Evolutionary conservation across 2,797 vertebrate species (phyloP).

Genomic region (Limosa lapponica): DNA sequence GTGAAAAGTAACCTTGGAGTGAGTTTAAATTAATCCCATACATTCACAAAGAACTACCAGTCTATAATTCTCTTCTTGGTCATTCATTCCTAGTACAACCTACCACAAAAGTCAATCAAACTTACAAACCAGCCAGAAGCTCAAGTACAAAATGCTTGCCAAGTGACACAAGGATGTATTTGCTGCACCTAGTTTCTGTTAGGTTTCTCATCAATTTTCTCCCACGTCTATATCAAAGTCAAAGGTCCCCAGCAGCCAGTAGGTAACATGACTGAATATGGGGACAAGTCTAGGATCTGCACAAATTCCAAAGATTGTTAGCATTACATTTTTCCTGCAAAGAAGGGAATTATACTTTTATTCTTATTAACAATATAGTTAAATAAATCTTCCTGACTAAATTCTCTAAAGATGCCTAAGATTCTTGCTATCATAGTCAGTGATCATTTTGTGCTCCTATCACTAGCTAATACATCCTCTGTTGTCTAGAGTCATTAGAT

Average conservation of each 20-base stretch:
- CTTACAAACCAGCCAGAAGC: neutral
- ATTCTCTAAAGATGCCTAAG: neutral
- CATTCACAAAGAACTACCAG: neutral
- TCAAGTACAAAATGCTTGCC: neutral
- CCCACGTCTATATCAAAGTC: neutral
- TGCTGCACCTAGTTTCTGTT: neutral
- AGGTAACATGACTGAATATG: neutral
- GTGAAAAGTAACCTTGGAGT: neutral
- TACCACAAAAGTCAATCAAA: neutral
- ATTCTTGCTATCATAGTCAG: neutral
- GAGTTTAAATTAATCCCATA: neutral
- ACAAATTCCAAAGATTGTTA: neutral
- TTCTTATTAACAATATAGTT: neutral
- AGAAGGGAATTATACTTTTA: neutral
- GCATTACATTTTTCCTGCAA: neutral
- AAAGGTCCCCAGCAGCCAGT: neutral
- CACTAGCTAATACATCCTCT: neutral
- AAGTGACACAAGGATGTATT: neutral
- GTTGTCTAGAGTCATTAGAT: neutral
- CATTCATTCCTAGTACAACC: neutral
- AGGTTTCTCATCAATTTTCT: neutral
- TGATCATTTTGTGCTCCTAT: neutral
- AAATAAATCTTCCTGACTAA: neutral
- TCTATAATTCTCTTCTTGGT: neutral
- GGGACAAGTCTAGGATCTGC: neutral